Conservation (phyloP, 2,888 invertebrate genomes). For the Acronicta alni region DNA sequence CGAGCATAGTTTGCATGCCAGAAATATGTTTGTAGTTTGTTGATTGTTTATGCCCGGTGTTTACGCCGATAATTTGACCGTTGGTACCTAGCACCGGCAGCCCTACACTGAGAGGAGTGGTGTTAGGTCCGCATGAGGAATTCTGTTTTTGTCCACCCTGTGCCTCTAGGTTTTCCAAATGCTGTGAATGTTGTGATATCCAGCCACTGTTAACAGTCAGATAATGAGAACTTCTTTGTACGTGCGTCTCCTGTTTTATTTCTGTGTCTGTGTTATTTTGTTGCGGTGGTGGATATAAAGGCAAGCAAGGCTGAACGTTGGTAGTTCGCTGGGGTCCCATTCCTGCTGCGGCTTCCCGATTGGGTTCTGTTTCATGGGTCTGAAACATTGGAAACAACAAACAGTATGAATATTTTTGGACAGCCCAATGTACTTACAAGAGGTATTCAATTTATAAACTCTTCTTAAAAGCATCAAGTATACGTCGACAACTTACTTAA, state of each 20-base stretch:
- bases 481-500: slow-evolving; percentile 20
- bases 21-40: slow-evolving; percentile 69
- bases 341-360: slow-evolving; percentile 71
- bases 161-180: slow-evolving; percentile 73
- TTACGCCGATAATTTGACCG: slow-evolving; percentile 90
- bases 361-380: slow-evolving; percentile 74
- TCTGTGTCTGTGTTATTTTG: slow-evolving; percentile 73
- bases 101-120: slow-evolving; percentile 70
- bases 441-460: slow-evolving; percentile 3
- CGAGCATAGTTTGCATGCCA: slow-evolving; percentile 60
- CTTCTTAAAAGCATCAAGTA: slow-evolving; percentile 6
- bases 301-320: slow-evolving; percentile 64
- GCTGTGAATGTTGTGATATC: slow-evolving; percentile 84
- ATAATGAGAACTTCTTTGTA: slow-evolving; percentile 83
- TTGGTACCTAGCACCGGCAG: slow-evolving; percentile 88
- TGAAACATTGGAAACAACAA: slow-evolving; percentile 66
- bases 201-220: slow-evolving; percentile 86
- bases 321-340: slow-evolving; percentile 66
- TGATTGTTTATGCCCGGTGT: slow-evolving; percentile 79
- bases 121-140: slow-evolving; percentile 58
- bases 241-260: slow-evolving; percentile 76
- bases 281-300: slow-evolving; percentile 65
- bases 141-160: slow-evolving; percentile 66
- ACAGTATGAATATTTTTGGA: slow-evolving; percentile 12
- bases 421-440: neutral